phyloP scores from a whole-genome alignment of 2,797 vertebrate genomes.

The Paedocypris micromegethes region DNA sequence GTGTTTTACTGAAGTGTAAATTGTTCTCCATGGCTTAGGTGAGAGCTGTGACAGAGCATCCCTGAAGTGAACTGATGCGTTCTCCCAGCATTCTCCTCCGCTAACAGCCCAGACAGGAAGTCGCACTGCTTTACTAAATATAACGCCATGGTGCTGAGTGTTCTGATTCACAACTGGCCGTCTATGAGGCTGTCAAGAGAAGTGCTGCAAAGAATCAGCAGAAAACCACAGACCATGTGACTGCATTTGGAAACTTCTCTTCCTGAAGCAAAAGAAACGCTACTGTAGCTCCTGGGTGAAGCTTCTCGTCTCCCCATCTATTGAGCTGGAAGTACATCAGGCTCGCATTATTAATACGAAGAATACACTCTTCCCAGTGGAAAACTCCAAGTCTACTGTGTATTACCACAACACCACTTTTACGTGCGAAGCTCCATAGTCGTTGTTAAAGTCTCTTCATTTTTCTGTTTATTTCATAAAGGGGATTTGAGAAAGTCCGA shows the following conservation, averaged over 20 bases:
- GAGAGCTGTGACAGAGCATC: slow-evolving; percentile 15
- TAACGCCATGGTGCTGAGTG: slow-evolving; percentile 11
- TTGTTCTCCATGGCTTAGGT: slow-evolving; percentile 4
- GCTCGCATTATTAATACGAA: no score
- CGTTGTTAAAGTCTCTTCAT: no score
- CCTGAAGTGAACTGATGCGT: slow-evolving; percentile 27
- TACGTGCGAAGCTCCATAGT: no score
- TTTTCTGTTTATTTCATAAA: no score
- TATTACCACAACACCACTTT: no score
- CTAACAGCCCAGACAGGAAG: slow-evolving; percentile 22
- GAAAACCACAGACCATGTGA: slow-evolving; percentile 10
- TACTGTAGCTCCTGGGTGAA: no score
- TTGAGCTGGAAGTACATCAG: no score
- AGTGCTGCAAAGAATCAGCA: slow-evolving; percentile 11
- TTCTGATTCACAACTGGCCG: slow-evolving; percentile 17
- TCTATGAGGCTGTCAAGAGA: slow-evolving; percentile 4
- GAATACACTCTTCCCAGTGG: no score
- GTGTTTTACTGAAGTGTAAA: not conserved
- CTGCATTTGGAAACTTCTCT: not conserved
- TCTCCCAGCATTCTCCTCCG: slow-evolving; percentile 12
- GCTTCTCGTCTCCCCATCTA: no score
- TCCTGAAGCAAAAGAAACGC: not conserved
- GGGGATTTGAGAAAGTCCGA: no score
- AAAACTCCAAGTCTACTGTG: no score
- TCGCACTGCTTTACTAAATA: slow-evolving; percentile 21